Evolutionary conservation across 2,888 invertebrate genomes (phyloP), one percentile per base, ranked within the genome.

Genomic region (Chironomus riparius): DNA sequence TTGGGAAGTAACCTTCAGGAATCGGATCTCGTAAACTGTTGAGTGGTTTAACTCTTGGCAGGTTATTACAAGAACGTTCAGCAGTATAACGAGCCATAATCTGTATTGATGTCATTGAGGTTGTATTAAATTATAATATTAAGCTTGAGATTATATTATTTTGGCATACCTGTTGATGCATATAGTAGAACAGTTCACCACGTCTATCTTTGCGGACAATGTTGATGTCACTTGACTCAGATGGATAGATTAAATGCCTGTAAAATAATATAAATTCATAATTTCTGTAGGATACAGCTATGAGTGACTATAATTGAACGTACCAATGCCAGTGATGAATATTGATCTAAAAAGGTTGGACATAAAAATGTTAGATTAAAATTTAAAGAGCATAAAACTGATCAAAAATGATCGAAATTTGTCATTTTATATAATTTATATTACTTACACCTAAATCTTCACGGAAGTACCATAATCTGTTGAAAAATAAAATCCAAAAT

Each of bases 1-100:
- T 94, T 4, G 93, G 91, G 85, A 93, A 94, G 83, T 94, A 94
- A 0, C 89, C 94, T 82, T 94, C 93, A 0, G 83, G 82, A 78
- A 94, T 91, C 13, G 92, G 89, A 3, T 88, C 87, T 1, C 88
- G 86, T 83, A 91, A 88, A 81, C 92, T 87, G 78, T 86, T 87
- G 79, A 87, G 88, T 0, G 90, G 87, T 38, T 84, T 84, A 1
- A 90, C 90, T 0, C 91, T 87, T 0, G 86, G 81, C 79, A 94
- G 81, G 4, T 87, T 87, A 82, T 93, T 92, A 81, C 90, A 91
- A 78, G 93, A 83, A 3, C 94, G 88, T 81, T 93, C 94, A 77
- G 86, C 82, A 80, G 92, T 92, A 83, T 92, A 94, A 79, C 92
- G 91, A 0, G 83, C 84, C 4, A 83, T 77, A 18, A 84, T 77